These are phyloP conservation scores for Mythimna loreyi DNA, from an alignment of 2,888 invertebrate species.

Conservation along the genomic window DNA sequence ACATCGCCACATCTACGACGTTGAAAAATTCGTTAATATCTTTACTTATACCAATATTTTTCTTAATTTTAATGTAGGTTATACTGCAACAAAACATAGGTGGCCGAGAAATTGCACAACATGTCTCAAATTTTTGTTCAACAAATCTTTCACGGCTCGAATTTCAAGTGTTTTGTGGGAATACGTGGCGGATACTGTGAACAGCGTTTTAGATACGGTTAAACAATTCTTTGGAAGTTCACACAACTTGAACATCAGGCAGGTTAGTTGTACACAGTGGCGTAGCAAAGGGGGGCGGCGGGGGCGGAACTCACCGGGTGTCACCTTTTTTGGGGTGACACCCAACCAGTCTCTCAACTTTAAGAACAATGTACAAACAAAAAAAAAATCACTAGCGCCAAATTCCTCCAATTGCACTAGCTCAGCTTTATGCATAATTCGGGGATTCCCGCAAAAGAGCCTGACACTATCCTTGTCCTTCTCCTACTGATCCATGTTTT, in stretches of 20 bases:
- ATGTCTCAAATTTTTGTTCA: constrained; percentile 45
- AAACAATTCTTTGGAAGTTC: constrained; percentile 65
- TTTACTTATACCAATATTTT: constrained; percentile 59
- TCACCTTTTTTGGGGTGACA: too few relatives aligned
- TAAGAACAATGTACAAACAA: too few relatives aligned
- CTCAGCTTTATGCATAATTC: too few relatives aligned
- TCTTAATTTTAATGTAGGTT: constrained; percentile 61
- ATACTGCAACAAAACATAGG: constrained; percentile 29
- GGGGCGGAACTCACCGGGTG: too few relatives aligned
- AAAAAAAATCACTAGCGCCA: too few relatives aligned
- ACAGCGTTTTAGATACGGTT: constrained; percentile 69
- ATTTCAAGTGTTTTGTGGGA: constrained; percentile 65
- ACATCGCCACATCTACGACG: constrained; percentile 49
- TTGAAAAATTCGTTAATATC: constrained; percentile 47
- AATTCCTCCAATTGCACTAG: too few relatives aligned
- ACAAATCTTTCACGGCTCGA: constrained; percentile 67
- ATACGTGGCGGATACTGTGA: constrained; percentile 67
- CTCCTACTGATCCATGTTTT: too few relatives aligned
- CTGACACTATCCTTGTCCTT: too few relatives aligned
- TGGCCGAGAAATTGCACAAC: constrained; percentile 43
- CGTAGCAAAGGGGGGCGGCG: too few relatives aligned
- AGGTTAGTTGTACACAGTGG: constrained; percentile 49
- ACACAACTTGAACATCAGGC: constrained; percentile 64
- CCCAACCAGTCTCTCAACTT: too few relatives aligned
- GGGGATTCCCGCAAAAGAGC: too few relatives aligned